These are phyloP conservation scores for Chrysolina haemoptera DNA, from an alignment of 2,888 invertebrate genomes.

Conservation along the genomic window DNA sequence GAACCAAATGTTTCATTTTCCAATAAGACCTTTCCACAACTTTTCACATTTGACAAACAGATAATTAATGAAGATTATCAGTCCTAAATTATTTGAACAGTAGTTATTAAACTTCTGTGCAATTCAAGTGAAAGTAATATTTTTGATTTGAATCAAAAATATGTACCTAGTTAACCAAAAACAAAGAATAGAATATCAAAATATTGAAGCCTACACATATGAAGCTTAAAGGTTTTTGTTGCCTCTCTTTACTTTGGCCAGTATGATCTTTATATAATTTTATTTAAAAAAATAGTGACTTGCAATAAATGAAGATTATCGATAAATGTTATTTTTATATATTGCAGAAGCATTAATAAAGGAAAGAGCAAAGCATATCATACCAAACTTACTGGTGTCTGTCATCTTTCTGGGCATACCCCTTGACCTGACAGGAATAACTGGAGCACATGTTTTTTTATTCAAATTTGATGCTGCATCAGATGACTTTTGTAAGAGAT, in stretches of 20 bases:
- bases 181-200: too few relatives aligned
- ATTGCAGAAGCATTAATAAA: conserved; percentile 16
- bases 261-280: not conserved
- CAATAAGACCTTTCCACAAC: too few relatives aligned
- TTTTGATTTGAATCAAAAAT: too few relatives aligned
- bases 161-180: too few relatives aligned
- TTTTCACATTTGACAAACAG: too few relatives aligned
- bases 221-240: too few relatives aligned
- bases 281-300: not conserved
- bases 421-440: conserved; percentile 88
- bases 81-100: too few relatives aligned
- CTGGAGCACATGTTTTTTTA: conserved; percentile 90
- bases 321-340: not conserved
- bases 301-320: not conserved
- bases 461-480: conserved; percentile 92
- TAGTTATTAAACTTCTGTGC: too few relatives aligned
- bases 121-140: too few relatives aligned
- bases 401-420: conserved; percentile 98
- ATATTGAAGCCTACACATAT: too few relatives aligned
- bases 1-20: too few relatives aligned
- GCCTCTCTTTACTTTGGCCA: not conserved
- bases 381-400: conserved; percentile 82
- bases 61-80: too few relatives aligned
- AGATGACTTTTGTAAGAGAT: conserved; percentile 91
- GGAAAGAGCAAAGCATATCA: conserved; percentile 30